Conservation (phyloP, 23 tunicate species). For the Oikopleura vanhoeffeni region DNA sequence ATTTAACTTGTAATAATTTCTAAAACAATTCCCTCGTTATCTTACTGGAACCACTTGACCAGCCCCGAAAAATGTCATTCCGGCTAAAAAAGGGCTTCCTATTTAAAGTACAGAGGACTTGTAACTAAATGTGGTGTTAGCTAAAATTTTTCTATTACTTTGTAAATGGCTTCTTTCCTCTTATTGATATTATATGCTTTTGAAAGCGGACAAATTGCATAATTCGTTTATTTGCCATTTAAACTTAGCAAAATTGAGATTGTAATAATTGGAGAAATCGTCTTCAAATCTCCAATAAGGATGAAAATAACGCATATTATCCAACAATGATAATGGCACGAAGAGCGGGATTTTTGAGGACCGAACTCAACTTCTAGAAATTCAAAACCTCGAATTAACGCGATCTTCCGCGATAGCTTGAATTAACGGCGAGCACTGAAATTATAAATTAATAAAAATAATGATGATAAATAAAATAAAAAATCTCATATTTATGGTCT, state of each 20-base stretch:
- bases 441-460: neutral
- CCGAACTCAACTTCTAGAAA: neutral
- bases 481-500: too few species aligned
- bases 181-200: neutral
- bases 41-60: too few species aligned
- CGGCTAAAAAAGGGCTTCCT: too few species aligned
- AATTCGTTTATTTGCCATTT: neutral
- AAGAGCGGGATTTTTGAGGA: neutral
- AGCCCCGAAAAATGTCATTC: too few species aligned
- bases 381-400: neutral
- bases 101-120: too few species aligned
- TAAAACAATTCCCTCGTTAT: too few species aligned
- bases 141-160: too few species aligned
- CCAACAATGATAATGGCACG: conserved; percentile 3
- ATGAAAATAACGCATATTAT: neutral
- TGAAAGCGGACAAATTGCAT: neutral
- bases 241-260: neutral
- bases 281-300: neutral
- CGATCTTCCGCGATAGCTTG: conserved; percentile 6
- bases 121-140: too few species aligned
- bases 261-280: neutral
- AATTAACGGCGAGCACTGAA: neutral
- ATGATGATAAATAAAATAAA: too few species aligned
- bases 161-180: neutral
- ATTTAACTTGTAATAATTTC: too few species aligned